These are phyloP conservation scores for Drosophila funebris DNA, from an alignment of 1,140 invertebrate genomes.

Conservation along the genomic window DNA sequence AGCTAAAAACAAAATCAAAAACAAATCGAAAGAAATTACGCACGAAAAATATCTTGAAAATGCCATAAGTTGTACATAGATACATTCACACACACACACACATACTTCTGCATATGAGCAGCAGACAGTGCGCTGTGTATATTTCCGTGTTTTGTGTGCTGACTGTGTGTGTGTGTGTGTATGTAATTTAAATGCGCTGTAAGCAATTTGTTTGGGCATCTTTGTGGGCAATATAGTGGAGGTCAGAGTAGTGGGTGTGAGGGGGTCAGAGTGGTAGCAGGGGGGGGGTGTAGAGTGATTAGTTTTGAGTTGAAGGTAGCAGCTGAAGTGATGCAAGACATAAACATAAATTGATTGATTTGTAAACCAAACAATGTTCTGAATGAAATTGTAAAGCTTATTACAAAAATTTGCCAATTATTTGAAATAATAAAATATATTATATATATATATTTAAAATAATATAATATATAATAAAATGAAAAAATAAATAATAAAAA, in stretches of 20 bases:
- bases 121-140: constrained; percentile 39
- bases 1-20: constrained; percentile 32
- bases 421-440: too few species aligned
- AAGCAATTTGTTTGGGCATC: constrained; percentile 60
- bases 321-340: constrained; percentile 18
- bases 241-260: background rate
- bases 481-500: too few species aligned
- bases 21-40: constrained; percentile 74
- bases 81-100: constrained; percentile 14
- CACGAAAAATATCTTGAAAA: constrained; percentile 80
- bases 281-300: background rate
- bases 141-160: constrained; percentile 57
- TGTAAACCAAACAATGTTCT: constrained; percentile 9
- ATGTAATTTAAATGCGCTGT: constrained; percentile 60
- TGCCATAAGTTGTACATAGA: constrained; percentile 70
- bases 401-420: too few species aligned
- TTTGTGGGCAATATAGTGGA: constrained; percentile 10
- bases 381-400: background rate
- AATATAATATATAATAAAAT: too few species aligned
- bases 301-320: constrained; percentile 7
- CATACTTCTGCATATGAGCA: constrained; percentile 6
- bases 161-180: background rate
- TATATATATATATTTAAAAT: too few species aligned
- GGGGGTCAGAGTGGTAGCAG: background rate
- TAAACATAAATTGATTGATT: constrained; percentile 15